Conservation (phyloP, 2,888 invertebrate species). For the Molorchus minor region DNA sequence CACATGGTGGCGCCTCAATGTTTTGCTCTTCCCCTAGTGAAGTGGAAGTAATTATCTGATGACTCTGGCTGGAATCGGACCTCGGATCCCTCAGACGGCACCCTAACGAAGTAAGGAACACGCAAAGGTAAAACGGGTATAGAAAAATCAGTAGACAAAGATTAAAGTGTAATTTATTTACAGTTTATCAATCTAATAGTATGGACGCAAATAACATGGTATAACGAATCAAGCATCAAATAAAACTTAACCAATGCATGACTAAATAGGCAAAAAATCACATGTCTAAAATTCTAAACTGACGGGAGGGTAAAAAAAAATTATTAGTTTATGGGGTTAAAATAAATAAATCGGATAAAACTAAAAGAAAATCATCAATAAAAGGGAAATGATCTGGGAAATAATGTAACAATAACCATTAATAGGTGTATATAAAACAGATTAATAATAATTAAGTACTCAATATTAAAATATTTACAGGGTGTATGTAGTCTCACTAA, state of each 20-base stretch:
- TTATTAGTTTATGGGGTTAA: neutral
- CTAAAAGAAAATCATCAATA: neutral
- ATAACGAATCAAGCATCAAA: conserved; percentile 47
- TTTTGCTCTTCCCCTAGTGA: too few relatives aligned
- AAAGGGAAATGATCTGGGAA: conserved; percentile 8
- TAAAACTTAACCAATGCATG: conserved; percentile 40
- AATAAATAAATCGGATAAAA: conserved; percentile 21
- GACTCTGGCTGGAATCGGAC: too few relatives aligned
- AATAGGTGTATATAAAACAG: conserved; percentile 35
- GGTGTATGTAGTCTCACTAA: conserved; percentile 54
- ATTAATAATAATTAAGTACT: conserved; percentile 48
- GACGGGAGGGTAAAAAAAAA: conserved; percentile 37
- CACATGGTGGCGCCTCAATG: too few relatives aligned
- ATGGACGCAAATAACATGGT: conserved; percentile 62
- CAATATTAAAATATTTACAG: conserved; percentile 53
- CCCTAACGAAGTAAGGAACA: too few relatives aligned
- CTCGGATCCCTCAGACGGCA: too few relatives aligned
- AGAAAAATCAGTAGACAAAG: too few relatives aligned
- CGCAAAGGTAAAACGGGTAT: too few relatives aligned
- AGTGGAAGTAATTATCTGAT: too few relatives aligned
- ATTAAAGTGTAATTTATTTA: conserved; percentile 50
- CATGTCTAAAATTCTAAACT: conserved; percentile 33
- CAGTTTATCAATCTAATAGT: conserved; percentile 59
- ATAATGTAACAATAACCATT: conserved; percentile 20
- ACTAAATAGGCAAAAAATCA: conserved; percentile 38